These are phyloP conservation scores for Eulemur rufifrons DNA, from an alignment of 2,113 vertebrate genomes.

Conservation along the genomic window DNA sequence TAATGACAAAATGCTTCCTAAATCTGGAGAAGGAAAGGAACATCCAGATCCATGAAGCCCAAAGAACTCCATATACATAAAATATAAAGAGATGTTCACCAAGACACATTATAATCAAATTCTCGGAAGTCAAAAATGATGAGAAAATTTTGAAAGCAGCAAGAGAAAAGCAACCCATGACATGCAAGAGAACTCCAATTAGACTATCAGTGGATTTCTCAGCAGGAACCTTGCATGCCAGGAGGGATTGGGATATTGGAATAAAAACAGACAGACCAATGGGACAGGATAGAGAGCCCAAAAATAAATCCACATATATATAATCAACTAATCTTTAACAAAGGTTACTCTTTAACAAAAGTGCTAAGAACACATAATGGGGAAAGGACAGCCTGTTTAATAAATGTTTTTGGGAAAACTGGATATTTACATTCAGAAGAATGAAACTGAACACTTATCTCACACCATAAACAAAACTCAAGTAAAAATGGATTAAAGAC, in stretches of 20 bases:
- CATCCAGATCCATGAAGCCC: background rate
- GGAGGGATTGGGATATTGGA: background rate
- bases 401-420: too few relatives aligned
- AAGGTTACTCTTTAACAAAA: background rate
- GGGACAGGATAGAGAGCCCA: background rate
- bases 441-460: too few relatives aligned
- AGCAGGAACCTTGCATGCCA: background rate
- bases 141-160: background rate
- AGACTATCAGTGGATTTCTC: background rate
- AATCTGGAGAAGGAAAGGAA: background rate
- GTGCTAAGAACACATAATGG: background rate
- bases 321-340: background rate
- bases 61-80: background rate
- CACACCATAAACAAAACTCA: too few relatives aligned
- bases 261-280: background rate
- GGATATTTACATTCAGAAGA: too few relatives aligned
- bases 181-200: background rate
- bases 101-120: background rate
- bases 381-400: background rate
- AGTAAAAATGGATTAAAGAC: too few relatives aligned
- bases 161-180: background rate
- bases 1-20: background rate
- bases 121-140: background rate
- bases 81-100: background rate
- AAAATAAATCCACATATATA: background rate